Conservation (phyloP, 1,140 invertebrate genomes). For the Scylla paramamosain region DNA sequence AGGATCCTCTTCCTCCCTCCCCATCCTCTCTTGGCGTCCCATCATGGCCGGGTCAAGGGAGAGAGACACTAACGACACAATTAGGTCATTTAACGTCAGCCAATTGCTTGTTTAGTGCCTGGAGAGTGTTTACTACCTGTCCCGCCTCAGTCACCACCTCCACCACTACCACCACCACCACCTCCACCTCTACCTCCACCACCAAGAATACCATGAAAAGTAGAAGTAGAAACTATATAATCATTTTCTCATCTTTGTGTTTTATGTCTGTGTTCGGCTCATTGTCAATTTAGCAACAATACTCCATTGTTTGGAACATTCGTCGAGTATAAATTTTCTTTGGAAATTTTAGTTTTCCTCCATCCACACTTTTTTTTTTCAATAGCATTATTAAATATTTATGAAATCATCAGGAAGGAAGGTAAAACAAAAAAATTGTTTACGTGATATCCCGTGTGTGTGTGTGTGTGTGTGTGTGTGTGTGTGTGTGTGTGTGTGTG, state of each 20-base stretch:
- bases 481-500: constrained; percentile 57
- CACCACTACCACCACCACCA: not conserved
- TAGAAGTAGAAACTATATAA: no score
- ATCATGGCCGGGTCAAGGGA: not conserved
- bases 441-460: not conserved
- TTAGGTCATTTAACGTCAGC: constrained; percentile 48
- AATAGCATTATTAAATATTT: no score
- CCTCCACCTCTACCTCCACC: no score
- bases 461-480: constrained; percentile 34
- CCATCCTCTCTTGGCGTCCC: not conserved
- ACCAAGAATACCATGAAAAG: no score
- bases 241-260: no score
- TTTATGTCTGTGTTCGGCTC: no score
- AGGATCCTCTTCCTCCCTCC: not conserved
- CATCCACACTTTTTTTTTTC: no score
- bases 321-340: no score
- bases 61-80: constrained; percentile 61
- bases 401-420: no score
- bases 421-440: not conserved
- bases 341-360: no score
- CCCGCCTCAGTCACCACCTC: constrained; percentile 6
- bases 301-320: no score
- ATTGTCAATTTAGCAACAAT: no score
- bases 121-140: constrained; percentile 37
- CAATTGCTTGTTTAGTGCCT: constrained; percentile 65